Evolutionary conservation across 2,888 invertebrate species (phyloP).

Genomic region (Zelleria hepariella): DNA sequence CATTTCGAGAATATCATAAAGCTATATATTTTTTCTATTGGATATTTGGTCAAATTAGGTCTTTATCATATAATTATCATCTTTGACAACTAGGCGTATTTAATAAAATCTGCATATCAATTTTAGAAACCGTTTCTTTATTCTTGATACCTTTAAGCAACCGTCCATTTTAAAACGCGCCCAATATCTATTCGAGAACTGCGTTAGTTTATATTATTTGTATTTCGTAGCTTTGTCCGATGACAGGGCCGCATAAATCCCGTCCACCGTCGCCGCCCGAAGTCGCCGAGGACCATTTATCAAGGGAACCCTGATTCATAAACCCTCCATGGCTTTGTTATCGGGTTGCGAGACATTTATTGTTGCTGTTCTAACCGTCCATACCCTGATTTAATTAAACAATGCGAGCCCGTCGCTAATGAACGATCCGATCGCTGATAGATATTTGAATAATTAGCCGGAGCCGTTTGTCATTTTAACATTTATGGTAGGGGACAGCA

Average conservation of each 20-base stretch:
- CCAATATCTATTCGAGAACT: not conserved
- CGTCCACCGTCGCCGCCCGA: constrained; percentile 26
- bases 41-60: too few relatives aligned
- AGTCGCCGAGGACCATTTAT: constrained; percentile 45
- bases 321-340: constrained; percentile 59
- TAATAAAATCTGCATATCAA: not conserved
- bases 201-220: not conserved
- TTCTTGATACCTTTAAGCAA: not conserved
- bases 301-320: constrained; percentile 49
- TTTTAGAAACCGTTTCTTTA: not conserved
- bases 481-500: not conserved
- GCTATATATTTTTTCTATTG: too few relatives aligned
- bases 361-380: constrained; percentile 34
- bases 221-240: constrained; percentile 16
- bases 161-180: not conserved
- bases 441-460: not conserved
- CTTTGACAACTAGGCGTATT: too few relatives aligned
- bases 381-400: constrained; percentile 36
- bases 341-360: constrained; percentile 56
- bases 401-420: constrained; percentile 17
- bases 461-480: not conserved
- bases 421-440: not conserved
- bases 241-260: constrained; percentile 54
- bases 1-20: too few relatives aligned
- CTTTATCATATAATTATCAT: too few relatives aligned